Evolutionary conservation across 2,797 vertebrate genomes (phyloP).

Genomic region (Balearica regulorum): DNA sequence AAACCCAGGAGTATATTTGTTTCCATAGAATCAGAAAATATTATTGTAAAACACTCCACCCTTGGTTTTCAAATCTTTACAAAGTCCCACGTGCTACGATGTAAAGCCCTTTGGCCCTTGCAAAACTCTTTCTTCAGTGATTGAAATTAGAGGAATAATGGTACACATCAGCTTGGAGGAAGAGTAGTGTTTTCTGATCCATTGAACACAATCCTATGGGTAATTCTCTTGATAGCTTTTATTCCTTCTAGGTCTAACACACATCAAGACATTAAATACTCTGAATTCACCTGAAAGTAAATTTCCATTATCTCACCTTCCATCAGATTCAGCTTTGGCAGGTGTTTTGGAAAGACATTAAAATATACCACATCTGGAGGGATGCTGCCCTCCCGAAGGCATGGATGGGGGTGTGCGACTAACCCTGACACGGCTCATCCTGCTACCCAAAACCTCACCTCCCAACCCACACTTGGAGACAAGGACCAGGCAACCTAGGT

Average conservation of each 20-base stretch:
- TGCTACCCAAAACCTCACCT: not conserved
- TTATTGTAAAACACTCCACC: conserved; percentile 8
- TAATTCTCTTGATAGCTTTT: conserved; percentile 36
- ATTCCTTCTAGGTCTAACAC: conserved; percentile 25
- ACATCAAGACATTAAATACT: not conserved
- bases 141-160: conserved; percentile 29
- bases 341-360: not conserved
- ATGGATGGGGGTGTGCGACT: accelerated
- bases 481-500: not conserved
- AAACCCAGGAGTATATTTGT: not conserved
- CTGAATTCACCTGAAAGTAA: not conserved
- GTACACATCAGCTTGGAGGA: conserved; percentile 14
- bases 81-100: not conserved
- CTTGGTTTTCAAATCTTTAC: conserved; percentile 15
- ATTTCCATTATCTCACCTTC: not conserved
- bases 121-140: not conserved
- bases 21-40: conserved; percentile 34
- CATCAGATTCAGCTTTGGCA: not conserved
- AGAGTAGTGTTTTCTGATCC: conserved; percentile 35
- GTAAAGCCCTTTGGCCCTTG: conserved; percentile 27
- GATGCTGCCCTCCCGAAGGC: not conserved
- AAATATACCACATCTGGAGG: not conserved
- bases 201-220: conserved; percentile 38
- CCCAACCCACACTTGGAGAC: not conserved
- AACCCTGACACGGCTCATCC: not conserved